These are phyloP conservation scores for Eptesicus fuscus DNA, from an alignment of 2,113 vertebrate species.

Conservation along the genomic window DNA sequence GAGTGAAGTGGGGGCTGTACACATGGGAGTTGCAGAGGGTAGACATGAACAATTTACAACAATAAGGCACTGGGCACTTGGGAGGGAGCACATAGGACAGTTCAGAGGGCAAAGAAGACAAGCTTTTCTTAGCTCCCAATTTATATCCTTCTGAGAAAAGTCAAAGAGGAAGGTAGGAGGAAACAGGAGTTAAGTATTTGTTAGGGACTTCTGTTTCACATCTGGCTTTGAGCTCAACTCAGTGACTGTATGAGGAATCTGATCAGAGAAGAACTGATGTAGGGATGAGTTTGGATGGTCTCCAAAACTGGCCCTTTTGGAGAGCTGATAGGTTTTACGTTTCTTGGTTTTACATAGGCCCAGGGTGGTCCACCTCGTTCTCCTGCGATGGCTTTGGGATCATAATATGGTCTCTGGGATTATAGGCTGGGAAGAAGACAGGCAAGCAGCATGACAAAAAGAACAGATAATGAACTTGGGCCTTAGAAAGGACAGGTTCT, in stretches of 20 bases:
- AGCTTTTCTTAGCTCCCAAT: background rate
- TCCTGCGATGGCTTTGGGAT: background rate
- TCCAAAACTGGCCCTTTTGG: background rate
- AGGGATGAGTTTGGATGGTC: background rate
- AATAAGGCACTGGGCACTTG: background rate
- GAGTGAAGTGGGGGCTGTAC: background rate
- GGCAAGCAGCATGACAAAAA: background rate
- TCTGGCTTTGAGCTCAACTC: background rate
- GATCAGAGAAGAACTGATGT: background rate
- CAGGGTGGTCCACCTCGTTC: background rate
- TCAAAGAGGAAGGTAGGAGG: background rate
- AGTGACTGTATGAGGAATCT: background rate
- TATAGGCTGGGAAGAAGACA: background rate
- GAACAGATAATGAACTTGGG: background rate
- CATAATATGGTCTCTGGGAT: background rate
- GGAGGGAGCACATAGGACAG: background rate
- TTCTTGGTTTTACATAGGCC: background rate
- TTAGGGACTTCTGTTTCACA: background rate
- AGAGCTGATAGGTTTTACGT: background rate
- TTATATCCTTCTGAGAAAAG: background rate
- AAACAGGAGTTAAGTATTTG: background rate
- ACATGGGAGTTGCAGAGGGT: too few species aligned
- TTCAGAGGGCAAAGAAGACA: background rate
- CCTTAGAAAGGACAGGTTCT: background rate
- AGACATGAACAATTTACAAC: fast-evolving